Percentiles rank a stretch among this genome's conserved stretches.
These are phyloP conservation scores for Sminthurides aquaticus DNA, from an alignment of 2,888 invertebrate species.

Conservation along the genomic window DNA sequence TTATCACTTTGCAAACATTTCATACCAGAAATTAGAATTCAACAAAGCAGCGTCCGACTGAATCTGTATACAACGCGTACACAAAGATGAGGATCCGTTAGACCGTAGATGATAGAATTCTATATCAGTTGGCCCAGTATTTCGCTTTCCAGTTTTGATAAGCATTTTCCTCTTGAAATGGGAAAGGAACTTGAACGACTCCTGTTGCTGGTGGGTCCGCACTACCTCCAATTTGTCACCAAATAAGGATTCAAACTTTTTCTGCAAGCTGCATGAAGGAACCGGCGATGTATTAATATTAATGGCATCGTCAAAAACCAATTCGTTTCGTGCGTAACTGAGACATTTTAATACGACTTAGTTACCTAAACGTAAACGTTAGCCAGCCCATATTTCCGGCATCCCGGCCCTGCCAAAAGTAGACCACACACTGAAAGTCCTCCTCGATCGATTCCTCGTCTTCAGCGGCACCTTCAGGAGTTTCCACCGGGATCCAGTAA, in stretches of 20 bases:
- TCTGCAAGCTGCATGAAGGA: constrained; percentile 58
- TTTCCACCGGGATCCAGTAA: constrained; percentile 75
- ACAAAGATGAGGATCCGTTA: constrained; percentile 81
- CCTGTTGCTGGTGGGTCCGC: constrained; percentile 95
- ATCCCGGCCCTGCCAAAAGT: constrained; percentile 98
- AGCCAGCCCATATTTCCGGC: constrained; percentile 99
- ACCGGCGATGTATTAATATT: not conserved
- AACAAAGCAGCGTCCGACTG: constrained; percentile 73
- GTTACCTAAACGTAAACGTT: constrained; percentile 87
- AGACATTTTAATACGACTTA: no score
- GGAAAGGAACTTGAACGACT: constrained; percentile 94
- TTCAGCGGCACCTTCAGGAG: constrained; percentile 45
- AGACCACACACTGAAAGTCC: constrained; percentile 90
- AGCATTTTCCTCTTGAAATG: constrained; percentile 93
- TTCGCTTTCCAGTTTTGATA: constrained; percentile 76
- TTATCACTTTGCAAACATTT: constrained; percentile 4
- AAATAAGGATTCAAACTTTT: constrained; percentile 81
- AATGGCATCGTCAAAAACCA: not conserved
- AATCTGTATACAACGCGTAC: constrained; percentile 85
- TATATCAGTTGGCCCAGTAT: constrained; percentile 51
- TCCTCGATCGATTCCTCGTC: constrained; percentile 56
- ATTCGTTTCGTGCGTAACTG: no score
- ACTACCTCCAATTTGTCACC: constrained; percentile 89
- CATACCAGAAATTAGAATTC: constrained; percentile 90
- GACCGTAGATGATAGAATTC: constrained; percentile 92